These are phyloP conservation scores for Nothura maculosa DNA, from an alignment of 2,797 vertebrate genomes.

Conservation along the genomic window DNA sequence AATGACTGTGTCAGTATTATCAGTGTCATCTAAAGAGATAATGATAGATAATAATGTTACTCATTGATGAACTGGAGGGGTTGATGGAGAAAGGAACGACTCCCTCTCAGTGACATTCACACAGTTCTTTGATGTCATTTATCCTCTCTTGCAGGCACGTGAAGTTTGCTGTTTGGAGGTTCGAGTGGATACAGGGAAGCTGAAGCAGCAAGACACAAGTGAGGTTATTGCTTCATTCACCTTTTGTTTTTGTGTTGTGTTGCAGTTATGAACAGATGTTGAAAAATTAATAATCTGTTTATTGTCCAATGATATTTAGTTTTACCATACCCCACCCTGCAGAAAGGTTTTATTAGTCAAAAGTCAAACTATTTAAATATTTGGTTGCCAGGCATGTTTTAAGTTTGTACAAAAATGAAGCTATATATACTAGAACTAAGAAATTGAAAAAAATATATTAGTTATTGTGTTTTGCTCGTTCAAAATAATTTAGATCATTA, in stretches of 20 bases:
- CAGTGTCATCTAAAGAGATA: background rate
- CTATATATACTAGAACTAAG: background rate
- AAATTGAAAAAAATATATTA: background rate
- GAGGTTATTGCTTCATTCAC: conserved; percentile 69
- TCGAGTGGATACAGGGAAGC: conserved; percentile 59
- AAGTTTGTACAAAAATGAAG: background rate
- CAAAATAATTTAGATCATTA: background rate
- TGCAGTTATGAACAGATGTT: background rate
- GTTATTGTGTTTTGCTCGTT: background rate
- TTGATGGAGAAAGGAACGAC: background rate
- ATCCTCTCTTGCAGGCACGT: conserved; percentile 72
- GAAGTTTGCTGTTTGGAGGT: conserved; percentile 81
- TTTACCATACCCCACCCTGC: background rate
- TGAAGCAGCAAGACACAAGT: conserved; percentile 70
- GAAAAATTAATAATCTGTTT: conserved; percentile 28
- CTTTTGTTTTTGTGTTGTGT: conserved; percentile 18
- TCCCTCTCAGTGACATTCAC: background rate
- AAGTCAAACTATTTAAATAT: background rate
- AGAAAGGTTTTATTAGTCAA: background rate
- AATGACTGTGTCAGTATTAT: background rate
- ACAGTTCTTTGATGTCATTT: background rate
- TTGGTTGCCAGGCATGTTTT: background rate
- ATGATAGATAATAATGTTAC: background rate
- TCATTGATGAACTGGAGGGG: background rate
- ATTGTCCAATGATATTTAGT: background rate